Conservation (phyloP, 1,140 invertebrate species). For the Tetragonula clypearis region DNA sequence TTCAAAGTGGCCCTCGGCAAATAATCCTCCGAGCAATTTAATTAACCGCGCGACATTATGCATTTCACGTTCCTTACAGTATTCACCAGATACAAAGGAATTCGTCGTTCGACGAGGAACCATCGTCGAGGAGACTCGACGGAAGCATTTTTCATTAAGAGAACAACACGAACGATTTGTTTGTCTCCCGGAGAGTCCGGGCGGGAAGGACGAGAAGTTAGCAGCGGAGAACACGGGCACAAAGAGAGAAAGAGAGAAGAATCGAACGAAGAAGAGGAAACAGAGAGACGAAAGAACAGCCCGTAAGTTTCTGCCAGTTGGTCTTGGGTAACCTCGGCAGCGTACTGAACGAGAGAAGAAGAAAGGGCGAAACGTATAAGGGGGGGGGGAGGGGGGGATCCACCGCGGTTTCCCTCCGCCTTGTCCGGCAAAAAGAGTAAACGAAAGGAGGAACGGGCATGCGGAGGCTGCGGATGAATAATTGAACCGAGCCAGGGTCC, state of each 20-base stretch:
- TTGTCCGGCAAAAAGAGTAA: conserved; percentile 57
- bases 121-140: not conserved
- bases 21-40: conserved; percentile 2
- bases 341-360: not conserved
- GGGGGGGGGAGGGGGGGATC: not conserved
- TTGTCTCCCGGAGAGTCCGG: conserved; percentile 21
- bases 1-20: not conserved
- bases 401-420: conserved; percentile 52
- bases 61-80: not conserved
- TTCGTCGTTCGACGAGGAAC: conserved; percentile 33
- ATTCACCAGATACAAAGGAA: conserved; percentile 4
- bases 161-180: conserved; percentile 48
- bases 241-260: not conserved
- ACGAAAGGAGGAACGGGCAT: conserved; percentile 46
- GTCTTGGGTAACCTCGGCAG: conserved; percentile 23
- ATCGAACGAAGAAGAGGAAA: not conserved
- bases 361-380: not conserved
- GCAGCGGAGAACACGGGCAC: too few species aligned
- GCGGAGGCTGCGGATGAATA: conserved; percentile 60
- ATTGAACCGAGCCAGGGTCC: conserved; percentile 60
- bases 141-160: conserved; percentile 41
- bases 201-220: not conserved
- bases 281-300: not conserved
- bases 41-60: conserved; percentile 5
- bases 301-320: conserved; percentile 25